Percentiles rank a stretch among this genome's conserved stretches.
Evolutionary conservation across 2,113 vertebrate genomes (phyloP).

Genomic region (Chamaea fasciata): DNA sequence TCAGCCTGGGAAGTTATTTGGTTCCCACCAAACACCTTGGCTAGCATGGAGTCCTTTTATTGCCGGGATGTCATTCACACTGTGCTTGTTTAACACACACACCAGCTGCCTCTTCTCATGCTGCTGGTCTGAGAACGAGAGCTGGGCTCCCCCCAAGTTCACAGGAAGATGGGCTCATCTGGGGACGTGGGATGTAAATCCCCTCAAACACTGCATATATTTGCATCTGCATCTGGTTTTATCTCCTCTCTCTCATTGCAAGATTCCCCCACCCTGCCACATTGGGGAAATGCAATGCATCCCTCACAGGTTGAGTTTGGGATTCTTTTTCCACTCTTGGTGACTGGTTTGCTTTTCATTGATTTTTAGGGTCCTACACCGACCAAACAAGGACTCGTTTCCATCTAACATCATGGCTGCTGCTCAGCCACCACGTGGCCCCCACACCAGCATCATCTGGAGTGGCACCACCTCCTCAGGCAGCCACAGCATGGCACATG

Average conservation of each 20-base stretch:
- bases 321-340: background rate
- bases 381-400: background rate
- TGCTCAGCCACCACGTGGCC: background rate
- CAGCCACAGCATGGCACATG: background rate
- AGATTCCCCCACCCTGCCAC: accelerated
- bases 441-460: background rate
- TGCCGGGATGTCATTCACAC: constrained; percentile 32
- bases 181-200: constrained; percentile 32
- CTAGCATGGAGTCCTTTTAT: constrained; percentile 5
- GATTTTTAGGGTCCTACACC: background rate
- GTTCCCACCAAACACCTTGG: constrained; percentile 59
- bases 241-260: background rate
- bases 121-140: constrained; percentile 37
- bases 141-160: constrained; percentile 33
- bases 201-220: background rate
- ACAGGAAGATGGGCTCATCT: constrained; percentile 40
- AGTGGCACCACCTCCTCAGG: background rate
- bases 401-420: background rate
- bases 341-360: background rate
- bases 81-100: constrained; percentile 46
- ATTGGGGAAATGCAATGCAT: background rate
- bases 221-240: constrained; percentile 21
- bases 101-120: constrained; percentile 54
- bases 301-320: background rate
- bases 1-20: constrained; percentile 36